These are phyloP conservation scores for Clunio marinus DNA, from an alignment of 2,888 invertebrate species.

Conservation along the genomic window DNA sequence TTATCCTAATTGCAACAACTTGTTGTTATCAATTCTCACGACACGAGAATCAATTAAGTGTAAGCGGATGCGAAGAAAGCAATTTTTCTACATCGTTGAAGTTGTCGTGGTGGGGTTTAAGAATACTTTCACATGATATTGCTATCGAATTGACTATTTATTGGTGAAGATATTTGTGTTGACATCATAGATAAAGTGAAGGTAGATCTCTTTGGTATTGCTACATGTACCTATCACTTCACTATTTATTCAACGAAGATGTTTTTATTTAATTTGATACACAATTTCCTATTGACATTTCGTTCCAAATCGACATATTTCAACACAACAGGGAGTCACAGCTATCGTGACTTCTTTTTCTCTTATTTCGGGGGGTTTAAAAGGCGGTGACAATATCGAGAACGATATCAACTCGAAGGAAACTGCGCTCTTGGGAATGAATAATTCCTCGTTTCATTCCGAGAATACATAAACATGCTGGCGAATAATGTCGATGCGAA, in stretches of 20 bases:
- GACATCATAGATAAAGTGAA: neutral
- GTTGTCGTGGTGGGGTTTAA: neutral
- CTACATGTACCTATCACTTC: no score
- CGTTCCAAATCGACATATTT: conserved; percentile 38
- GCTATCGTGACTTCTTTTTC: no score
- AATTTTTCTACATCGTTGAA: neutral
- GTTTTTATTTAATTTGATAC: conserved; percentile 32
- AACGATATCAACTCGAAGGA: no score
- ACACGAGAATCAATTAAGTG: neutral
- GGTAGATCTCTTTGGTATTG: no score
- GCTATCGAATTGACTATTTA: neutral
- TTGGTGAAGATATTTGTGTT: neutral
- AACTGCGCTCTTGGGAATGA: conserved; percentile 37
- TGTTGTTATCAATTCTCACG: conserved; percentile 15
- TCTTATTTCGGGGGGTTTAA: neutral
- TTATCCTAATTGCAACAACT: conserved; percentile 15
- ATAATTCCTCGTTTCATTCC: conserved; percentile 25
- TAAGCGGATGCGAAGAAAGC: neutral
- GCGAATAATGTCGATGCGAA: neutral
- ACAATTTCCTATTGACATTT: conserved; percentile 31
- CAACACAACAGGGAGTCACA: conserved; percentile 3
- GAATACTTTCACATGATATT: neutral
- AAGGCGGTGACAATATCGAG: conserved; percentile 35
- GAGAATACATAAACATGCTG: neutral
- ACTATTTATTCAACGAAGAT: conserved; percentile 2